phyloP scores from a whole-genome alignment of 2,797 vertebrate genomes.

The Sebastes ruberrimus region DNA sequence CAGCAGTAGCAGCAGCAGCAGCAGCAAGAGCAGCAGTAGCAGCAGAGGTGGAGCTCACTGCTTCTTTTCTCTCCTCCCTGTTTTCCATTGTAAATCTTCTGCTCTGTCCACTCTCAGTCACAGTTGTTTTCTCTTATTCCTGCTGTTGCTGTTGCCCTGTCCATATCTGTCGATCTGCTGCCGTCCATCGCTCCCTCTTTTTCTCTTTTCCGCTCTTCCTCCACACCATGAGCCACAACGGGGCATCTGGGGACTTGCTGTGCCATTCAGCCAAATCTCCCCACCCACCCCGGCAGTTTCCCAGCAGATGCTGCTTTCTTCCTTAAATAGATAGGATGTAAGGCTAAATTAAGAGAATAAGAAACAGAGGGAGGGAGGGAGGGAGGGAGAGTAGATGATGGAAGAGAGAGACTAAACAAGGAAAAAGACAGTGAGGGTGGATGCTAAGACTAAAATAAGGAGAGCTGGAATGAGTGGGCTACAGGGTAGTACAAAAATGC shows the following conservation, averaged over 20 bases:
- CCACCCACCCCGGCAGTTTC: constrained; percentile 47
- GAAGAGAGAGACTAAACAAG: constrained; percentile 22
- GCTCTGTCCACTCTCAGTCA: neutral
- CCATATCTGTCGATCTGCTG: constrained; percentile 42
- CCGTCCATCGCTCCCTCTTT: neutral
- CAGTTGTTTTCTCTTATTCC: constrained; percentile 9
- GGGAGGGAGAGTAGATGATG: neutral
- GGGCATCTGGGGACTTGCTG: constrained; percentile 55
- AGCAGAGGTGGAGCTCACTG: constrained; percentile 21
- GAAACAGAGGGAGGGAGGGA: neutral
- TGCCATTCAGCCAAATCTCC: constrained; percentile 46
- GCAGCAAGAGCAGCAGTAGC: neutral
- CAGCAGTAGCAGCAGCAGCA: too few species aligned
- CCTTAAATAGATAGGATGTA: constrained; percentile 66
- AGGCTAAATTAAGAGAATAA: constrained; percentile 47
- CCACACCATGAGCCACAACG: constrained; percentile 18
- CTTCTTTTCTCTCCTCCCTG: neutral
- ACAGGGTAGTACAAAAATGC: neutral
- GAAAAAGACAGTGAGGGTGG: constrained; percentile 3
- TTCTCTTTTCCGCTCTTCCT: neutral
- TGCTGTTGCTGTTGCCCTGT: neutral
- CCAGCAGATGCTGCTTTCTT: constrained; percentile 58
- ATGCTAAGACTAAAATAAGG: neutral
- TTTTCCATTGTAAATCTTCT: constrained; percentile 3
- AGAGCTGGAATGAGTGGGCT: neutral